These are phyloP conservation scores for Acrobeloides nanus DNA, from an alignment of 2,888 invertebrate species.

Conservation along the genomic window DNA sequence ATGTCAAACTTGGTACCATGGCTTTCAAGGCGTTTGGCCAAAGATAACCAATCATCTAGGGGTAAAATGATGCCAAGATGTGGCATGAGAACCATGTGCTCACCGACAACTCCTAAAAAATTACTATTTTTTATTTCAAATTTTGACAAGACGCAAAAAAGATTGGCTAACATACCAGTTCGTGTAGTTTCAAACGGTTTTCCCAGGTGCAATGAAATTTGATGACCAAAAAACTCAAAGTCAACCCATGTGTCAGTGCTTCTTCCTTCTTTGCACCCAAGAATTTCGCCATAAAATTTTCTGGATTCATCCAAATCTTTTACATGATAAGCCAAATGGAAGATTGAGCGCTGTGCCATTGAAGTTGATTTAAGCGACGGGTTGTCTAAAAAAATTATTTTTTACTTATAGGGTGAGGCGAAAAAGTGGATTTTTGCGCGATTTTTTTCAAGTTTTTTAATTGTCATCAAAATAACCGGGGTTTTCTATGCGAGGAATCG, in stretches of 20 bases:
- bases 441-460: too few relatives aligned
- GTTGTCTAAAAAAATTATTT: too few relatives aligned
- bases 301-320: background rate
- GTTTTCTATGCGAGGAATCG: too few relatives aligned
- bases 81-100: slow-evolving; percentile 4
- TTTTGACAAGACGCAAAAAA: too few relatives aligned
- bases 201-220: slow-evolving; percentile 3
- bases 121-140: too few relatives aligned
- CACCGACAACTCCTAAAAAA: too few relatives aligned
- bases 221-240: slow-evolving; percentile 3
- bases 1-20: background rate
- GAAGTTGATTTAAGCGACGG: too few relatives aligned
- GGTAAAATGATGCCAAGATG: background rate
- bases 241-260: slow-evolving; percentile 5
- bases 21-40: background rate
- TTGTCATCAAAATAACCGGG: too few relatives aligned
- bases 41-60: background rate
- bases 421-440: too few relatives aligned
- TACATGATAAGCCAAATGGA: slow-evolving; percentile 2
- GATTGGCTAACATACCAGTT: too few relatives aligned
- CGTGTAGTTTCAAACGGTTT: background rate
- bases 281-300: background rate
- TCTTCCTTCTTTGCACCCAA: slow-evolving; percentile 1
- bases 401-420: too few relatives aligned
- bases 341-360: too few relatives aligned